Evolutionary conservation across 1,140 invertebrate genomes (phyloP), one percentile per base, ranked within the genome.

Genomic region (Acyrthosiphon pisum): DNA sequence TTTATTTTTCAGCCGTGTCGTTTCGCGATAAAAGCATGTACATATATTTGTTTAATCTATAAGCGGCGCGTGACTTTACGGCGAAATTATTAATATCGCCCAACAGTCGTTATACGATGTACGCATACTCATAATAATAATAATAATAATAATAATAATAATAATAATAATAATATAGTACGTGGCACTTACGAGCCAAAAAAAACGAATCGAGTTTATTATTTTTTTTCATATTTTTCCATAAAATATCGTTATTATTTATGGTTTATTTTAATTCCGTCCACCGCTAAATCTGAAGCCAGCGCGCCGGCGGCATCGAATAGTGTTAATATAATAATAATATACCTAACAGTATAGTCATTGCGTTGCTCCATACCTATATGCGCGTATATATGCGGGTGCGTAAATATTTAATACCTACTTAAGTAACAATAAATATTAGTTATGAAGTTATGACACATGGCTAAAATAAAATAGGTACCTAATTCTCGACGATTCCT

Each of bases 11-110:
- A 48, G 20, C 30, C 86, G 44, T 87, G 86, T 87, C 46, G 86
- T 48, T 87, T 87, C n/a, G 86, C 46, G 86, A 87, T 87, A 87
- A 87, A 87, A 35, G 86, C 18, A 48, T n/a, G 18, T 35, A 48
- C 30, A 41, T 87, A 87, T n/a, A 48, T 86, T 84, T 86, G 60
- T 35, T 87, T 87, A 87, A 87, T 48, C 86, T 87, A 48, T 48
- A n/a, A 87, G 30, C 44, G n/a, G 86, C 86, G 86, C 86, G 86
- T 87, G 86, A 87, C 86, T 87, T 87, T 87, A 87, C 86, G 30
- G 86, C 30, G 18, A 87, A 87, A 87, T 48, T 87, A 87, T 48
- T 48, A 87, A 87, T 87, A 87, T 87, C 86, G 30, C 86, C 41
- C 84, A 44, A 14, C 41, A 46, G 44, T 87, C 46, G 86, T 87